Evolutionary conservation across 2,113 vertebrate species (phyloP).

Genomic region (Junco hyemalis): DNA sequence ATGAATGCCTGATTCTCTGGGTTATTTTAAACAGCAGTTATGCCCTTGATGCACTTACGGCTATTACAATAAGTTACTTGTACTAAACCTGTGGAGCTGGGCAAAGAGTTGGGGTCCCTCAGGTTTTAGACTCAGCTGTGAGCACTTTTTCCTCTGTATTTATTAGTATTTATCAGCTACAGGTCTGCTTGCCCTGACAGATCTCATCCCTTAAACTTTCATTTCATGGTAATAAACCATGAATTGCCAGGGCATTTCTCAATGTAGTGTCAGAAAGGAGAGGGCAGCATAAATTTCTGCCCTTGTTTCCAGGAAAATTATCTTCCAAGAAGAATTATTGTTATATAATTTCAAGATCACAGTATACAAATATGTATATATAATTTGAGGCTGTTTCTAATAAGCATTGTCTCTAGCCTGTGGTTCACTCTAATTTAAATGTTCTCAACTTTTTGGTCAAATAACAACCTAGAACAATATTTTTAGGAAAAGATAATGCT

Average conservation of each 20-base stretch:
- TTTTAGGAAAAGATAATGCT: constrained; percentile 19
- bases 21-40: neutral
- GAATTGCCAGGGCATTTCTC: neutral
- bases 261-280: neutral
- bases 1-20: neutral
- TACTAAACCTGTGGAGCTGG: neutral
- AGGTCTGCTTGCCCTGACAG: neutral
- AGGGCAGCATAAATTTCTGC: neutral
- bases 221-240: neutral
- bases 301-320: rapidly evolving
- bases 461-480: neutral
- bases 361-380: neutral
- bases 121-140: neutral
- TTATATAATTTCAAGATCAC: neutral
- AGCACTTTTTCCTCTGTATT: neutral
- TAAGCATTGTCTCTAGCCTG: neutral
- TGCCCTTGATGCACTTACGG: neutral
- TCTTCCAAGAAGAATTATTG: neutral
- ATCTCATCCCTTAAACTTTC: neutral
- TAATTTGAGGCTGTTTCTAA: constrained; percentile 35
- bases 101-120: neutral
- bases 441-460: neutral
- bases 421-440: constrained; percentile 29
- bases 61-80: neutral
- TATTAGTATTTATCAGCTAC: neutral